phyloP scores from a whole-genome alignment of 2,113 vertebrate genomes.

The Gymnarchus niloticus region DNA sequence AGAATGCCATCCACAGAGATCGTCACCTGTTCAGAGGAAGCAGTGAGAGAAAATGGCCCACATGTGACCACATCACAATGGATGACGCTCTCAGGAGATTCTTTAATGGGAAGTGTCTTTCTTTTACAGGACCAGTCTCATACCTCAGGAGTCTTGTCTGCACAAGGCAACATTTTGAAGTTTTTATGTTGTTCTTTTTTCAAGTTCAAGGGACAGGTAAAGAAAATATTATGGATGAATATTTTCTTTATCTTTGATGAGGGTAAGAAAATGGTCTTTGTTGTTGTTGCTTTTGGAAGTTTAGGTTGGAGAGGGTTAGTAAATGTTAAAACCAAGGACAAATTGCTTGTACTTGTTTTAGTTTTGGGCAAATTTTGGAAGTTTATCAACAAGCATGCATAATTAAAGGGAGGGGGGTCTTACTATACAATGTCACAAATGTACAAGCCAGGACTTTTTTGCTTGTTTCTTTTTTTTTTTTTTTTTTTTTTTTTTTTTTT shows the following conservation, averaged over 20 bases:
- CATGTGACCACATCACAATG: slow-evolving; percentile 62
- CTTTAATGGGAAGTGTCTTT: neutral
- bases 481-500: slow-evolving; percentile 39
- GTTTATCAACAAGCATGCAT: slow-evolving; percentile 78
- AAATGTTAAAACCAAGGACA: slow-evolving; percentile 79
- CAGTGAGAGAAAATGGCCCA: slow-evolving; percentile 74
- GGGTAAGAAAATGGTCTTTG: slow-evolving; percentile 85
- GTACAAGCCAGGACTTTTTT: slow-evolving; percentile 72
- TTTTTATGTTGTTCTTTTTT: slow-evolving; percentile 38
- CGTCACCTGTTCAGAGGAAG: slow-evolving; percentile 81
- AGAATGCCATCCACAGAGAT: slow-evolving; percentile 98
- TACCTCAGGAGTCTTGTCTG: slow-evolving; percentile 36
- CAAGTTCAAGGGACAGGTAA: slow-evolving; percentile 65
- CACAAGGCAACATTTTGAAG: neutral
- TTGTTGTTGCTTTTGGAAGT: slow-evolving; percentile 56
- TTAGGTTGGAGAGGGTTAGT: slow-evolving; percentile 69
- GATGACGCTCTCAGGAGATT: neutral
- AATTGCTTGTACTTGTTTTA: slow-evolving; percentile 81
- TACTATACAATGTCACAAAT: slow-evolving; percentile 63
- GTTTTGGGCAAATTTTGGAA: slow-evolving; percentile 68
- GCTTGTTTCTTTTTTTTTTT: slow-evolving; percentile 35
- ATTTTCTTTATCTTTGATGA: slow-evolving; percentile 74
- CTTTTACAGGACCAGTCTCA: slow-evolving; percentile 29
- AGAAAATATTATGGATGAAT: slow-evolving; percentile 61
- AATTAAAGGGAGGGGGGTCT: slow-evolving; percentile 54